A percentile compares a stretch with the other conserved stretches of the same genome.
Conservation (phyloP, 2,797 vertebrate species). For the Fringilla coelebs region DNA sequence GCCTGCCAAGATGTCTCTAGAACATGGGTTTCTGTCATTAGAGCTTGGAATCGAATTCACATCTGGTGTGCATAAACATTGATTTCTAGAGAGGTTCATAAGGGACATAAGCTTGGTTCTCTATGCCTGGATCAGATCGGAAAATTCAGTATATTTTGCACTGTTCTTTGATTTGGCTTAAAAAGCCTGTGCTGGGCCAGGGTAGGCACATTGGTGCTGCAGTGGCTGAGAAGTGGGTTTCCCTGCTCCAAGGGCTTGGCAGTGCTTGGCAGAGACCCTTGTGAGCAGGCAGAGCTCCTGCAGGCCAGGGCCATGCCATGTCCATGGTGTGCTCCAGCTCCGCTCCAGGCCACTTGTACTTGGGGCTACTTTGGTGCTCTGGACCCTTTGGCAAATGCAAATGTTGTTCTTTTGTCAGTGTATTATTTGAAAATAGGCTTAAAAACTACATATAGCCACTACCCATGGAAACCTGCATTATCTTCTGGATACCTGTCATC, state of each 20-base stretch:
- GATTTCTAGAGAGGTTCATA: neutral
- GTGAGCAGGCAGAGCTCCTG: accelerated
- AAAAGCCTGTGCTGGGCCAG: accelerated
- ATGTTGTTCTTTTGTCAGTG: neutral
- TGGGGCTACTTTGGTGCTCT: neutral
- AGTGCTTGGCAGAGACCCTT: neutral
- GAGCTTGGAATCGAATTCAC: neutral
- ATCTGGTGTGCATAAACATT: neutral
- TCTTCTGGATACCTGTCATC: neutral
- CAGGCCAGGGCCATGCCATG: neutral
- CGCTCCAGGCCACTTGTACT: neutral
- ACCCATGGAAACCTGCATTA: neutral
- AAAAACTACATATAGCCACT: neutral
- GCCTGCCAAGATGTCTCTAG: neutral
- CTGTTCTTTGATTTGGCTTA: neutral
- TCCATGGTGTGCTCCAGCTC: neutral
- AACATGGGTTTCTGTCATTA: neutral
- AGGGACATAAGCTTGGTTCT: neutral
- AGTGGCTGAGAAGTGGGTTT: neutral
- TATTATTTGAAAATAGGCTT: neutral
- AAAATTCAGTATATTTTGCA: neutral
- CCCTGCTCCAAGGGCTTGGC: neutral
- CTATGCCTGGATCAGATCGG: neutral
- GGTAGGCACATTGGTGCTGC: accelerated
- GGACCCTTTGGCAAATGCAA: neutral